Evolutionary conservation across 2,113 vertebrate genomes (phyloP).

Genomic region (Balaeniceps rex): DNA sequence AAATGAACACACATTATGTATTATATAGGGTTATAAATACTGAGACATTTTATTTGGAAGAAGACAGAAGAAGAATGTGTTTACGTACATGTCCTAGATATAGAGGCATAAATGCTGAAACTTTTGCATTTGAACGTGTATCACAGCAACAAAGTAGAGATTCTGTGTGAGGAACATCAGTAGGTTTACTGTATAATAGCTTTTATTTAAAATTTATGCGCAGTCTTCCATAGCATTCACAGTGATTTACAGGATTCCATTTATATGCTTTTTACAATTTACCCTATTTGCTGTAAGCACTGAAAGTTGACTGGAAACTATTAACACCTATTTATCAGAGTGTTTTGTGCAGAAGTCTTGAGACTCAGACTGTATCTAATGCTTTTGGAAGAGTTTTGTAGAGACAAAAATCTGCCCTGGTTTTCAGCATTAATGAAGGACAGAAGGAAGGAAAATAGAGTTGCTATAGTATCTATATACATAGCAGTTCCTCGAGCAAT

Average conservation of each 20-base stretch:
- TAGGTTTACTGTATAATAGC: not conserved
- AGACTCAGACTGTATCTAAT: not conserved
- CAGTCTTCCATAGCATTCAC: not conserved
- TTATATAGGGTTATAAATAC: not conserved
- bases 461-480: not conserved
- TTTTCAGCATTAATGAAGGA: not conserved
- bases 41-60: not conserved
- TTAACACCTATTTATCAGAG: constrained; percentile 7
- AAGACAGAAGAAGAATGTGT: not conserved
- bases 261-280: not conserved
- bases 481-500: not conserved
- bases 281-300: not conserved
- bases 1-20: not conserved
- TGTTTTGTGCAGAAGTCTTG: not conserved
- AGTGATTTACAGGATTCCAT: not conserved
- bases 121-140: not conserved
- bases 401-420: not conserved
- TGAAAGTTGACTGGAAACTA: not conserved
- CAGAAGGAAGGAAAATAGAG: not conserved
- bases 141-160: not conserved
- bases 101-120: not conserved
- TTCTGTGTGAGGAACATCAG: not conserved
- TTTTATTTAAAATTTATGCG: not conserved
- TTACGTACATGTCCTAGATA: not conserved
- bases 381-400: not conserved